These are phyloP conservation scores for Dynastes maya DNA, from an alignment of 2,888 invertebrate genomes.

Conservation along the genomic window DNA sequence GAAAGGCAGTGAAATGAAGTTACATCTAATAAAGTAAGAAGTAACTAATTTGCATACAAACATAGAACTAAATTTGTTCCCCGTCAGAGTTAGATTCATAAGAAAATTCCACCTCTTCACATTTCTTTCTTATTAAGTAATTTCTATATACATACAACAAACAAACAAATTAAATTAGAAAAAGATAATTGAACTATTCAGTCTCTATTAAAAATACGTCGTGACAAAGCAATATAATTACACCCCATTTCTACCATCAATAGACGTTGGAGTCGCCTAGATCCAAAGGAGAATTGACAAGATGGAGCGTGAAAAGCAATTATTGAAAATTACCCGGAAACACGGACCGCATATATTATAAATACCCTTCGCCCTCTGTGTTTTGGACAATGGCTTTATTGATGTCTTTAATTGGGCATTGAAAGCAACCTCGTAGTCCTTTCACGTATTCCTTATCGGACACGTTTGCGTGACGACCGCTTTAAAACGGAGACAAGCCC, in stretches of 20 bases:
- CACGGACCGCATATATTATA: conserved; percentile 20
- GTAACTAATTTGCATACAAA: too few relatives aligned
- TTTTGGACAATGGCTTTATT: conserved; percentile 32
- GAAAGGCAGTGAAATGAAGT: too few relatives aligned
- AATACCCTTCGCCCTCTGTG: background rate
- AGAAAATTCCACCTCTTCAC: too few relatives aligned
- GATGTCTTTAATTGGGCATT: conserved; percentile 38
- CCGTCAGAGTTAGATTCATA: too few relatives aligned
- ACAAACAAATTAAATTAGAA: too few relatives aligned
- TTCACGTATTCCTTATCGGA: conserved; percentile 35
- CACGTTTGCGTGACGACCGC: background rate
- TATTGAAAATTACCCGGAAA: conserved; percentile 25
- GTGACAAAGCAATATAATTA: background rate
- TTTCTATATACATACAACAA: too few relatives aligned
- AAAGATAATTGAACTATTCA: too few relatives aligned
- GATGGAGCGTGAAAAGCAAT: conserved; percentile 3
- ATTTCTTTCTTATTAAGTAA: too few relatives aligned
- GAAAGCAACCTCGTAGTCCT: conserved; percentile 14
- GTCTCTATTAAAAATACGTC: background rate
- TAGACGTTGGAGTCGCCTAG: background rate
- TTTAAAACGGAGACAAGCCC: too few relatives aligned
- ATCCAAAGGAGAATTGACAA: background rate
- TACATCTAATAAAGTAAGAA: too few relatives aligned
- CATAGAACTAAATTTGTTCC: too few relatives aligned
- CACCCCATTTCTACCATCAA: background rate